Conservation (phyloP, 2,113 vertebrate genomes). For the Xerus inauris region DNA sequence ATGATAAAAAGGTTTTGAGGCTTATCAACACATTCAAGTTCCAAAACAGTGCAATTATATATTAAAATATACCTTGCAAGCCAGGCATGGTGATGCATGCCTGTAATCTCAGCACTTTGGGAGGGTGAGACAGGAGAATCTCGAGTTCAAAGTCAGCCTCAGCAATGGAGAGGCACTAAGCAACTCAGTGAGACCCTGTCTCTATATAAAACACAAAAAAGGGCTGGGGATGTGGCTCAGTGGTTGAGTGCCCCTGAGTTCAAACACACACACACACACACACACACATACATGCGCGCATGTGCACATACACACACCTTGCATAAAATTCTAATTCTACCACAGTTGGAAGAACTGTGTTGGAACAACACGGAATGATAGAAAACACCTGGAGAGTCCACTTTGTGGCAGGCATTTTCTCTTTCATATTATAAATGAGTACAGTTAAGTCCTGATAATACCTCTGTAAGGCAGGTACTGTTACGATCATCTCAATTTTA, state of each 20-base stretch:
- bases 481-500: constrained; percentile 33
- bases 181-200: too few species aligned
- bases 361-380: not conserved
- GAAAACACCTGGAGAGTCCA: not conserved
- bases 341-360: not conserved
- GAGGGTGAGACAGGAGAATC: too few species aligned
- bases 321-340: not conserved
- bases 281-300: too few species aligned
- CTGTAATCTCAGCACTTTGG: too few species aligned
- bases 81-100: too few species aligned
- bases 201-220: too few species aligned
- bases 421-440: not conserved
- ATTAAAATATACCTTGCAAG: not conserved
- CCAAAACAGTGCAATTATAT: constrained; percentile 39
- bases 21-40: constrained; percentile 38
- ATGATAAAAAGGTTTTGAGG: not conserved
- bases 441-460: not conserved
- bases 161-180: too few species aligned
- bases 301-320: too few species aligned
- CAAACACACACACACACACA: too few species aligned
- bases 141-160: too few species aligned
- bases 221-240: too few species aligned
- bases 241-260: too few species aligned
- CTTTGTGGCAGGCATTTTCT: not conserved
- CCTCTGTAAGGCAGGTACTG: not conserved